Conservation (phyloP, 2,888 invertebrate genomes). For the Thecocarcelia acutangulata region DNA sequence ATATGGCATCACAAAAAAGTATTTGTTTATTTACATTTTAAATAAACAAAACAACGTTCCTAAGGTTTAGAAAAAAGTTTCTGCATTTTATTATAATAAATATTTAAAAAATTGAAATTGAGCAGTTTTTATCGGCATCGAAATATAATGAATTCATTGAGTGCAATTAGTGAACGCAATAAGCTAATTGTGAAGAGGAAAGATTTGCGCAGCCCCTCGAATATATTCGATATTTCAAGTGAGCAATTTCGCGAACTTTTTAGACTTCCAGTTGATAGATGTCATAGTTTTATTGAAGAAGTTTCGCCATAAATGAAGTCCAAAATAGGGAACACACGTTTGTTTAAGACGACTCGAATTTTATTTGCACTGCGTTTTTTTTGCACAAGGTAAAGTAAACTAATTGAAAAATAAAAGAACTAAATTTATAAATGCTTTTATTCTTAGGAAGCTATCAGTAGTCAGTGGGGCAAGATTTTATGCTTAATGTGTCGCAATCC, state of each 20-base stretch:
- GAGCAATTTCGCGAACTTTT: conserved; percentile 14
- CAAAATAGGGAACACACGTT: not conserved
- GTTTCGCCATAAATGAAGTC: conserved; percentile 1
- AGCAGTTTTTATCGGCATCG: no score
- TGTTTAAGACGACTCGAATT: not conserved
- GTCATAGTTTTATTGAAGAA: conserved; percentile 4
- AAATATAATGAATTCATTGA: not conserved
- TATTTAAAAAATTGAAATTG: not conserved
- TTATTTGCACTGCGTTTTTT: conserved; percentile 19
- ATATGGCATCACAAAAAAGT: no score
- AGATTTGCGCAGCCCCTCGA: conserved; percentile 19
- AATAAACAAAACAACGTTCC: no score
- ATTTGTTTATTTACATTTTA: no score
- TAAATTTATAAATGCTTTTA: no score
- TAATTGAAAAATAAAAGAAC: no score
- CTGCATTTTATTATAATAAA: not conserved
- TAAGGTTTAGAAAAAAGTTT: no score
- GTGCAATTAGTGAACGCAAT: conserved; percentile 11
- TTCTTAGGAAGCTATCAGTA: conserved; percentile 25
- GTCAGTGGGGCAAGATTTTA: conserved; percentile 30
- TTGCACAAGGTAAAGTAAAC: conserved; percentile 28
- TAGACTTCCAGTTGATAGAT: conserved; percentile 20
- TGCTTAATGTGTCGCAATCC: not conserved
- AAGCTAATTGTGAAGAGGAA: conserved; percentile 14
- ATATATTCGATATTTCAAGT: conserved; percentile 26